phyloP scores from a whole-genome alignment of 2,797 vertebrate genomes.

The Peromyscus eremicus region DNA sequence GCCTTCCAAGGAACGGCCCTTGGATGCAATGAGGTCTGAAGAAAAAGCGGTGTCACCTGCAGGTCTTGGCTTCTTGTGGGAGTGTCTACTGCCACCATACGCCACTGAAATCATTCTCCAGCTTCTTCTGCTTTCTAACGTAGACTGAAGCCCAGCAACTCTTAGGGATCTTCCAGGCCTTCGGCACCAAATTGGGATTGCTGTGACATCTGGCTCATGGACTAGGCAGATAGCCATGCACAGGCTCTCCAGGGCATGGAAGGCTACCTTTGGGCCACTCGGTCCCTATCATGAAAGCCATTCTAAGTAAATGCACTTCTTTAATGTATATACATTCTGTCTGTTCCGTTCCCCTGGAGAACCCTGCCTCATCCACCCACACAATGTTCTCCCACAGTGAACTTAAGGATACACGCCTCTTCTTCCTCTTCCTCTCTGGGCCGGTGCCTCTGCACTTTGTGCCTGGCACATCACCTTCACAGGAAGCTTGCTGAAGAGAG shows the following conservation, averaged over 20 bases:
- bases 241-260: neutral
- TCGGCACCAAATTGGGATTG: neutral
- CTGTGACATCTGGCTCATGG: neutral
- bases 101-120: neutral
- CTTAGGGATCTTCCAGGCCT: neutral
- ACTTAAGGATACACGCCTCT: constrained; percentile 21
- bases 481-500: constrained; percentile 12
- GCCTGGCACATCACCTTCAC: neutral
- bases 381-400: neutral
- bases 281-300: neutral
- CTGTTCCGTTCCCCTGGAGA: neutral
- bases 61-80: neutral
- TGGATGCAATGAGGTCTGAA: neutral
- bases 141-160: neutral
- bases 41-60: neutral
- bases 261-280: neutral
- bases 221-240: neutral
- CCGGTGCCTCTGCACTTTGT: neutral
- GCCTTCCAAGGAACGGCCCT: neutral
- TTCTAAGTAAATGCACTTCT: neutral
- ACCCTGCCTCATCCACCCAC: neutral
- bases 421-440: constrained; percentile 19
- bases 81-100: too few species aligned
- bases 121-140: neutral
- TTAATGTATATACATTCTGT: neutral